A percentile compares a stretch with the other conserved stretches of the same genome.
phyloP scores from a whole-genome alignment of 2,113 vertebrate species.

The Pygoscelis antarcticus region DNA sequence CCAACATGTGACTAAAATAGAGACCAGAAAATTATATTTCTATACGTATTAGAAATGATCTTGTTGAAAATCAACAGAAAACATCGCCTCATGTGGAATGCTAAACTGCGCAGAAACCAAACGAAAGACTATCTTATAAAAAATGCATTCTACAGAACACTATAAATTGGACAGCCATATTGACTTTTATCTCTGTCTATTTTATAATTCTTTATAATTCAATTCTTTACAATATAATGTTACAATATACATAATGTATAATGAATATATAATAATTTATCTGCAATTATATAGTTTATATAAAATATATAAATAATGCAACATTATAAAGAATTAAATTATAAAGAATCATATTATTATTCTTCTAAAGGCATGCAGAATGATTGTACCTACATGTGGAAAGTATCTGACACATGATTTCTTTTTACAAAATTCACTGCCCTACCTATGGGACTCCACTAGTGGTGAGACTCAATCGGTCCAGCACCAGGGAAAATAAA shows the following conservation, averaged over 20 bases:
- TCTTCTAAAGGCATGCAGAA: background rate
- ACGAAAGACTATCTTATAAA: background rate
- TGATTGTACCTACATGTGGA: background rate
- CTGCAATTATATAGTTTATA: background rate
- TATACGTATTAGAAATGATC: background rate
- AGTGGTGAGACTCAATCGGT: fast-evolving
- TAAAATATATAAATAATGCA: background rate
- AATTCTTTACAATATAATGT: background rate
- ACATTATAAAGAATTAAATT: background rate
- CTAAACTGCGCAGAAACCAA: background rate
- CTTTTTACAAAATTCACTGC: background rate
- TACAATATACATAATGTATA: background rate
- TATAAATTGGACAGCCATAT: background rate
- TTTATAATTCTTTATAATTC: background rate
- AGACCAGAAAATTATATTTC: background rate
- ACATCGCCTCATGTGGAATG: background rate
- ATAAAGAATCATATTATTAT: background rate
- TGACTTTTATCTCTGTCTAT: background rate
- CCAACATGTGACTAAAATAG: background rate
- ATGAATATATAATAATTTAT: background rate
- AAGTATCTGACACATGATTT: background rate
- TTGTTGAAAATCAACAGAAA: background rate
- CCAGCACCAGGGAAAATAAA: background rate
- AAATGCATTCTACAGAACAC: background rate
- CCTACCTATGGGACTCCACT: background rate